Percentiles rank a stretch among this genome's conserved stretches.
These are phyloP conservation scores for Trichopria drosophilae DNA, from an alignment of 2,888 invertebrate species.

Conservation along the genomic window DNA sequence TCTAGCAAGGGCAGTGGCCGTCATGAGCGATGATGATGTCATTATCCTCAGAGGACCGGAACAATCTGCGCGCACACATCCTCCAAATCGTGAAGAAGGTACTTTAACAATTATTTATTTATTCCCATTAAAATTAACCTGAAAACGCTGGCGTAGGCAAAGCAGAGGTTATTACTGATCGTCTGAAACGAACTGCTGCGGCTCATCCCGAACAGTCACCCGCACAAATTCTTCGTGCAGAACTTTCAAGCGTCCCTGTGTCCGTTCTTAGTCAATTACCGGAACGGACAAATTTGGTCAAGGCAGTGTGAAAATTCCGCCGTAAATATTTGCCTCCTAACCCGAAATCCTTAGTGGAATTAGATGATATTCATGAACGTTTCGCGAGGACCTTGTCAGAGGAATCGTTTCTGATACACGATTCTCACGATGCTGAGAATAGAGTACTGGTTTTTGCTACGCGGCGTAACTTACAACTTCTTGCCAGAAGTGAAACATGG, in stretches of 20 bases:
- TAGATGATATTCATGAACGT: background rate
- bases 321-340: background rate
- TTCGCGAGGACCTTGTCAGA: background rate
- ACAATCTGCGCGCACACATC: background rate
- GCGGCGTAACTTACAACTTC: too few species aligned
- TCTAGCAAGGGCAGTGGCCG: background rate
- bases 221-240: too few species aligned
- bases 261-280: constrained; percentile 2
- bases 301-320: background rate
- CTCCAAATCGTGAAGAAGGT: too few species aligned
- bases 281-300: background rate
- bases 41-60: background rate
- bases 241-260: background rate
- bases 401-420: too few species aligned
- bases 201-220: background rate
- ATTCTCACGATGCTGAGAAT: too few species aligned
- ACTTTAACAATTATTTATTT: too few species aligned
- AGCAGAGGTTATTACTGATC: background rate
- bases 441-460: constrained; percentile 2
- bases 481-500: constrained; percentile 1
- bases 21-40: background rate
- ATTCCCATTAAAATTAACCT: too few species aligned
- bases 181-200: background rate
- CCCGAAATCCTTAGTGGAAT: too few species aligned
- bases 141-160: too few species aligned